Evolutionary conservation across 2,797 vertebrate species (phyloP).

Genomic region (Danio albolineatus): DNA sequence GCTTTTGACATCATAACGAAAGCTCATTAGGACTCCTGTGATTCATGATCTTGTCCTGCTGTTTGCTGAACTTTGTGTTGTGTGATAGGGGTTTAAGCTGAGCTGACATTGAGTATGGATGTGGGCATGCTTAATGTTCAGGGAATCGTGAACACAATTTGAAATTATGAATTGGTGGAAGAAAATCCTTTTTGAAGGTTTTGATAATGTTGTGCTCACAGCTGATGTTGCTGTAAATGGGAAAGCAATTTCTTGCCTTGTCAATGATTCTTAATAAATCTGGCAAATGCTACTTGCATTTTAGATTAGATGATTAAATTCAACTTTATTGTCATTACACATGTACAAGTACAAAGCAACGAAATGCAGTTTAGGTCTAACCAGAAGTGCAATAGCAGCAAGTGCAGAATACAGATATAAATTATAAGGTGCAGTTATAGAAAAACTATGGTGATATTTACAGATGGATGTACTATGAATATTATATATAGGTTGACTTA

Average conservation of each 20-base stretch:
- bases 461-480: too few species aligned
- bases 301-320: too few species aligned
- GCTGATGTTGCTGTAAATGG: not conserved
- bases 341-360: too few species aligned
- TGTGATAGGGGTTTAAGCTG: conserved; percentile 17
- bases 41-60: conserved; percentile 34
- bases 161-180: not conserved
- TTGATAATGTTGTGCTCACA: conserved; percentile 1
- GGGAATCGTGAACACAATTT: conserved; percentile 10
- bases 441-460: too few species aligned
- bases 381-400: too few species aligned
- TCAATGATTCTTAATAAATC: not conserved
- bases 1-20: conserved; percentile 5
- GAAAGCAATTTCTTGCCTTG: conserved; percentile 22
- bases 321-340: too few species aligned
- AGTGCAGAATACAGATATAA: too few species aligned
- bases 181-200: conserved; percentile 3
- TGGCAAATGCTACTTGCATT: conserved; percentile 20
- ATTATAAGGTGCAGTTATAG: too few species aligned
- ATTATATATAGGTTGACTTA: too few species aligned
- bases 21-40: conserved; percentile 24
- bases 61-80: conserved; percentile 26
- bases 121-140: conserved; percentile 22
- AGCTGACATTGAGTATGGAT: conserved; percentile 26
- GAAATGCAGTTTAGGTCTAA: too few species aligned